Evolutionary conservation across 2,888 invertebrate species (phyloP), one percentile per base, ranked within the genome.

Genomic region (Machimus rusticus): DNA sequence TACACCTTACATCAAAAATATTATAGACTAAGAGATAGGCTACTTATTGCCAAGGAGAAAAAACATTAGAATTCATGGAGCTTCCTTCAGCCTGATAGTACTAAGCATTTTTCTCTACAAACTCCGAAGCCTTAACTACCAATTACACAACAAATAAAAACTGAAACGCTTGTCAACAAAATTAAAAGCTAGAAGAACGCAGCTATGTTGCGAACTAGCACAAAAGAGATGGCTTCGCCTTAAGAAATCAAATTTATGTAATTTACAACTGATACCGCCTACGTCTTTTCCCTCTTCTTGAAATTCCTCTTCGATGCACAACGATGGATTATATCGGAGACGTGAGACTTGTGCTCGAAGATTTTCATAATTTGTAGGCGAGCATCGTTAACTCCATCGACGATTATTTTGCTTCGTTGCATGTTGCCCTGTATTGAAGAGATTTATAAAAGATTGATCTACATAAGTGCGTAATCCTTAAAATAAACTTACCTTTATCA

Each of bases 281-380:
- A 92, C 79, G 92, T 89, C 88, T 96, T 96, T 89, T 98, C 97
- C 90, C 98, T 96, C 93, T 98, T 99, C 92, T 98, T 97, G 91
- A 97, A 97, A 91, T 97, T 97, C 89, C 98, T 94, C 93, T 98
- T 98, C 91, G 98, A 98, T 89, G 97, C 96, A 93, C 98, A 98
- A 90, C 98, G 95, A 90, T 95, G 96, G 87, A 99, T 95, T 90
- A 99, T 98, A 91, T 98, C 98, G 19, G 96, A 95, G 57, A 98
- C 97, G 90, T 97, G 96, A 86, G 95, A 95, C 93, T 98, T 97
- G 92, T 99, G 98, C 89, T 98, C 97, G 91, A 98, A 97, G 88
- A 98, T 96, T 91, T 97, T 96, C 92, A 97, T 95, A 89, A 98
- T 96, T 92, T 98, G 97, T 88, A 95, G 94, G 90, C 97, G 96